Evolutionary conservation across 1,140 invertebrate species (phyloP).

Genomic region (Eupristina koningsbergeri): DNA sequence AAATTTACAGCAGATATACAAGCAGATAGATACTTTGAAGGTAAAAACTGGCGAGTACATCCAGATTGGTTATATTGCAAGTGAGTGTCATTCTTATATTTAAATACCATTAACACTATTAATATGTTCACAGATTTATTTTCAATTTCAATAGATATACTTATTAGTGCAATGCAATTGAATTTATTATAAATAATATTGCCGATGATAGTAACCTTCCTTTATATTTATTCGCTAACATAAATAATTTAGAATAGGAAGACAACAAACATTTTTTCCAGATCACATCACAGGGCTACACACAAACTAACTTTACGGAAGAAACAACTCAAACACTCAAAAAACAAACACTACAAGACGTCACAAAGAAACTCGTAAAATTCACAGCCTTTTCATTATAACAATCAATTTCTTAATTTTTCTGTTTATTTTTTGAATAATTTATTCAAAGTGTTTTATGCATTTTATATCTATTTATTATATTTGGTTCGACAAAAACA

Average conservation of each 20-base stretch:
- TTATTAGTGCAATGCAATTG: not conserved
- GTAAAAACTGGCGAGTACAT: conserved; percentile 89
- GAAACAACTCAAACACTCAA: conserved; percentile 50
- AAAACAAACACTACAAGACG: conserved; percentile 47
- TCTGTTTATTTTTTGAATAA: not conserved
- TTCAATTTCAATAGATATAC: not conserved
- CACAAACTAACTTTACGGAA: conserved; percentile 44
- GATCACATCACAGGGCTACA: conserved; percentile 42
- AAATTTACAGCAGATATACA: conserved; percentile 72
- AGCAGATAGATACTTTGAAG: conserved; percentile 80
- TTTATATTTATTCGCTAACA: conserved; percentile 14
- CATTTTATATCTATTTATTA: not conserved
- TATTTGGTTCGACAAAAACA: not conserved
- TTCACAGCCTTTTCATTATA: conserved; percentile 34
- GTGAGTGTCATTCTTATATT: conserved; percentile 56
- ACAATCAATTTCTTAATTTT: not conserved
- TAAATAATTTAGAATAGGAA: conserved; percentile 34
- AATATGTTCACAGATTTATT: not conserved
- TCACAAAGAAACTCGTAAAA: conserved; percentile 50
- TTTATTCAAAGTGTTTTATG: not conserved
- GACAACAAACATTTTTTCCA: conserved; percentile 47
- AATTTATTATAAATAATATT: not conserved
- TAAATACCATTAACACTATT: conserved; percentile 11
- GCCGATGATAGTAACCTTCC: not conserved
- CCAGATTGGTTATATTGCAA: conserved; percentile 84